phyloP scores from a whole-genome alignment of 2,113 vertebrate species.

The Syrmaticus mikado region DNA sequence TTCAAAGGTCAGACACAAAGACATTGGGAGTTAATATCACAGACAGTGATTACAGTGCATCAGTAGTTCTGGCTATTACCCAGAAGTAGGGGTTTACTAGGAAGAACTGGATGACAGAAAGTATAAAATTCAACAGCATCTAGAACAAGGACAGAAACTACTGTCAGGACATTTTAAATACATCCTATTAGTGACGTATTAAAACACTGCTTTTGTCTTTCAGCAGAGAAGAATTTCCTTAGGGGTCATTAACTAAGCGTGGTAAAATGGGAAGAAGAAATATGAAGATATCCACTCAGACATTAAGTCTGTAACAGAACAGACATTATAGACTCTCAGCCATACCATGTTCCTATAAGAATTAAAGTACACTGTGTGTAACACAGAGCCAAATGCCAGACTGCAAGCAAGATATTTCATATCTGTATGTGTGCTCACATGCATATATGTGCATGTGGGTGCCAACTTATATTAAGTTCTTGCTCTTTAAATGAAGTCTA shows the following conservation, averaged over 20 bases:
- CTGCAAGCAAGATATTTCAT: too few relatives aligned
- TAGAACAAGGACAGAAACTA: neutral
- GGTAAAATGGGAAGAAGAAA: neutral
- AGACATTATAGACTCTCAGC: neutral
- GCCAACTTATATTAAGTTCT: neutral
- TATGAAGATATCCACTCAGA: neutral
- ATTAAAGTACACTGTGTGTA: neutral
- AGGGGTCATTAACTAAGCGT: neutral
- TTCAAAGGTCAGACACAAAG: neutral
- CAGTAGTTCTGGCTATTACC: neutral
- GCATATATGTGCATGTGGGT: fast-evolving
- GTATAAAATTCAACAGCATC: neutral
- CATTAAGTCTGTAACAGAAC: neutral
- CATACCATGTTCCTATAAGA: neutral
- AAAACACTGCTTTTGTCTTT: neutral
- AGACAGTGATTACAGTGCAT: neutral
- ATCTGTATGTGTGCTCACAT: neutral
- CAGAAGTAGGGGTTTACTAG: neutral
- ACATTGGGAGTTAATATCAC: neutral
- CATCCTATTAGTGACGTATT: neutral
- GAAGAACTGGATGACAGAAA: neutral
- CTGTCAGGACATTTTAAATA: neutral
- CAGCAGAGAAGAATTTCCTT: neutral
- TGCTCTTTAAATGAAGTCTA: neutral
- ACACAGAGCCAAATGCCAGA: neutral